Base-by-base conservation (phyloP, 2,888 invertebrate species). In the Hirtodrosophila duncani region DNA sequence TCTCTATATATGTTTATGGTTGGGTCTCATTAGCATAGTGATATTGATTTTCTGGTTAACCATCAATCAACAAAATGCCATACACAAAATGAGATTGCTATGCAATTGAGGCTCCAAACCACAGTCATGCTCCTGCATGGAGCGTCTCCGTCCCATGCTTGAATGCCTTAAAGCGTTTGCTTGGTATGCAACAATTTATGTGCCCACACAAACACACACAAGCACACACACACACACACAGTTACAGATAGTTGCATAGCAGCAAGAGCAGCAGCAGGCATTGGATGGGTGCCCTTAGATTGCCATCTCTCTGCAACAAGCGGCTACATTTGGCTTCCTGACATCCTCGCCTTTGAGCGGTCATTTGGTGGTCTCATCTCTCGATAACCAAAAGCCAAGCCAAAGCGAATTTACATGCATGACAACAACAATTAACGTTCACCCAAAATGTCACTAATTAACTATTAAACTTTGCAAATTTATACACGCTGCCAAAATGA, bases 21-120 rank as follows among this genome's bases (percentile, higher is more conserved):
- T n/a, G n/a, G n/a, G 67, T 69, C 79, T 75, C 75, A 75, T 75
- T 75, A 79, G 75, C 79, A 75, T 69, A 69, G 69, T 64, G 63
- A 79, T 75, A 75, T 75, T 79, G 75, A 75, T 75, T 75, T 75
- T 69, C 69, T 42, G 79, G 79, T 67, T 79, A 71, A 79, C 75
- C 79, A 79, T 79, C 75, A 75, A 75, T 75, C 75, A 75, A 75
- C 75, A 77, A 69, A 75, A 69, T 56, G 79, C 61, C 67, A 67
- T 57, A 56, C 64, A 69, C 67, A 71, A 70, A 53, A 70, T 67
- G 67, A 70, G 69, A 71, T 75, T 79, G 75, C 75, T 59, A 79
- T 79, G 75, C 79, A 75, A 75, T 79, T 75, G 75, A 79, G 60
- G 79, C 79, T 75, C 52, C 69, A 58, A 64, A 75, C 75, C 75